Evolutionary conservation across 2,113 vertebrate genomes (phyloP).

Genomic region (Macrotis lagotis): DNA sequence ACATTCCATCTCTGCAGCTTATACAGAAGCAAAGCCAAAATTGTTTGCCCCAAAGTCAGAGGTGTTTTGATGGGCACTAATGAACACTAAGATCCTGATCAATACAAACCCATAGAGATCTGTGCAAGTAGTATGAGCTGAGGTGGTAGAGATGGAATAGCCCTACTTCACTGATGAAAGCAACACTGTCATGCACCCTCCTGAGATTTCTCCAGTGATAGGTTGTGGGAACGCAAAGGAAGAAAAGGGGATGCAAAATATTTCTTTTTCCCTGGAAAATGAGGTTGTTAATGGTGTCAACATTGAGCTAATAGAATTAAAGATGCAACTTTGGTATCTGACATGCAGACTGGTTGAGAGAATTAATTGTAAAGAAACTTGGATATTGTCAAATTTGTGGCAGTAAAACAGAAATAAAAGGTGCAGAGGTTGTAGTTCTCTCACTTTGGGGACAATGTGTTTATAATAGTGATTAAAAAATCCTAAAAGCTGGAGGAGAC

Average conservation of each 20-base stretch:
- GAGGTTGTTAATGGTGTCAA: background rate
- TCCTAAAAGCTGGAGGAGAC: slow-evolving; percentile 34
- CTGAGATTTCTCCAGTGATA: slow-evolving; percentile 18
- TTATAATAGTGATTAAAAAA: slow-evolving; percentile 28
- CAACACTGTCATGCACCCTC: background rate
- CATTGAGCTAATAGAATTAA: background rate
- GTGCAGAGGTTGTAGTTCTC: background rate
- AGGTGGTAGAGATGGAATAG: background rate
- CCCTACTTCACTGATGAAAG: background rate
- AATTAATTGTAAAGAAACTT: background rate
- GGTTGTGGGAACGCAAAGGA: background rate
- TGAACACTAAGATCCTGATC: background rate
- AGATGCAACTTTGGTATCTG: background rate
- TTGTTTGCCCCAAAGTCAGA: slow-evolving; percentile 66
- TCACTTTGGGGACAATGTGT: slow-evolving; percentile 2
- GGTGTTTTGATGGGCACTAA: slow-evolving; percentile 56
- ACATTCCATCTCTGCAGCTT: slow-evolving; percentile 42
- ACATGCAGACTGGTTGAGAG: background rate
- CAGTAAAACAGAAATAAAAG: background rate
- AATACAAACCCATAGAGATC: slow-evolving; percentile 33
- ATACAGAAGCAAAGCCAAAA: slow-evolving; percentile 53
- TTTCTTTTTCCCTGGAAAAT: background rate
- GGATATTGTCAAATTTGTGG: background rate
- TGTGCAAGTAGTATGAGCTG: background rate
- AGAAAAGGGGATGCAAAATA: background rate